A percentile compares a stretch with the other conserved stretches of the same genome.
Conservation (phyloP, 1,140 invertebrate genomes). For the Heliconius eleuchia region DNA sequence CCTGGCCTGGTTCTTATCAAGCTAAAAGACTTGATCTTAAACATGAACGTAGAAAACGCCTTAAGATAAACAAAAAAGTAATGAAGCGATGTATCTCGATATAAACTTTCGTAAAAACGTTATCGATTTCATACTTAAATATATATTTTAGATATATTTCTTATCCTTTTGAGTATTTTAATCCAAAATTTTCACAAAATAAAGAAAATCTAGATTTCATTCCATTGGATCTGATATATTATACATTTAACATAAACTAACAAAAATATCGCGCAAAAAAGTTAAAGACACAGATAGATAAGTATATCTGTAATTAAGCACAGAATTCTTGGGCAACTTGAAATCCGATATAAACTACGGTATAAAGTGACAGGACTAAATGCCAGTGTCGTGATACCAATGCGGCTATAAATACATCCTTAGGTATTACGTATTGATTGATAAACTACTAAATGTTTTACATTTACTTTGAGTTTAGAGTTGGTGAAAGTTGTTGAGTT, state of each 20-base stretch:
- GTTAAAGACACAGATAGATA: neutral
- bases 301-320: neutral
- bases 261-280: neutral
- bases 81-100: too few relatives aligned
- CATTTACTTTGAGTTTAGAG: neutral
- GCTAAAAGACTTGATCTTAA: too few relatives aligned
- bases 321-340: neutral
- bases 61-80: too few relatives aligned
- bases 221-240: too few relatives aligned
- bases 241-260: neutral
- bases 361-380: constrained; percentile 4
- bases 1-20: too few relatives aligned
- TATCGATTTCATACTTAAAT: too few relatives aligned
- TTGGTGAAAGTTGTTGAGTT: neutral
- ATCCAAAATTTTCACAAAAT: too few relatives aligned
- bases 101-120: too few relatives aligned
- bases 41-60: too few relatives aligned
- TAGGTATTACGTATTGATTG: neutral
- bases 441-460: neutral
- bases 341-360: neutral
- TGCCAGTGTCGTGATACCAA: neutral
- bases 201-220: too few relatives aligned
- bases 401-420: constrained; percentile 7
- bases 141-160: too few relatives aligned
- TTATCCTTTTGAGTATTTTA: too few relatives aligned